Conservation (phyloP, 37 sponge, comb jelly and placozoan species). For the Hormiphora californensis region DNA sequence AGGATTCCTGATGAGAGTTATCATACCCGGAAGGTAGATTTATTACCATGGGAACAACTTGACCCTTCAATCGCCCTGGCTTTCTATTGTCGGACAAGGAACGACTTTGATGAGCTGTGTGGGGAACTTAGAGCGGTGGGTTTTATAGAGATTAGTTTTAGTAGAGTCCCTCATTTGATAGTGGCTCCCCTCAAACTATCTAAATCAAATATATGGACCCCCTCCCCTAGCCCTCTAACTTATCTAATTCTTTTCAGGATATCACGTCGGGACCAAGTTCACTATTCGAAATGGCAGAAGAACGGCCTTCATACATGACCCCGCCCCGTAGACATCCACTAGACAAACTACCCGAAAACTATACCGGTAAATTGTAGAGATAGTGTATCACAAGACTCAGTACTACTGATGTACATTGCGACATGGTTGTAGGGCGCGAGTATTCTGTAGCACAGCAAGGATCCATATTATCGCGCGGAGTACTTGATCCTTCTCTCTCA, state of each 20-base stretch:
- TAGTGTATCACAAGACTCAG: no score
- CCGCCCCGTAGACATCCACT: not conserved
- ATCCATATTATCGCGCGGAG: no score
- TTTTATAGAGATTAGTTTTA: not conserved
- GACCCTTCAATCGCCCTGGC: conserved; percentile 34
- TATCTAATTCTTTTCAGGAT: not conserved
- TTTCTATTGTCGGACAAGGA: conserved; percentile 32
- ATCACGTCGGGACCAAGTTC: not conserved
- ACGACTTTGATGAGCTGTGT: conserved; percentile 26
- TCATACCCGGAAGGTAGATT: conserved; percentile 22
- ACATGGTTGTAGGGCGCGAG: no score
- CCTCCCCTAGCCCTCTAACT: no score
- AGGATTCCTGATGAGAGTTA: conserved; percentile 37
- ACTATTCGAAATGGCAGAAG: conserved; percentile 32
- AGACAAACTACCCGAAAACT: conserved; percentile 28
- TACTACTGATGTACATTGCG: no score
- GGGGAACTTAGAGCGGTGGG: not conserved
- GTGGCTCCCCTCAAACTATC: no score
- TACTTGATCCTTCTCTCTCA: no score
- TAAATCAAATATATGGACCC: no score
- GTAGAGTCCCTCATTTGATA: no score
- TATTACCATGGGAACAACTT: conserved; percentile 43
- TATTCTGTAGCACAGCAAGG: no score
- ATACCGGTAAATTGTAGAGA: not conserved
- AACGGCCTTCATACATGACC: conserved; percentile 36